These are phyloP conservation scores for Drosophila pegasa DNA, from an alignment of 2,888 invertebrate species.

Conservation along the genomic window DNA sequence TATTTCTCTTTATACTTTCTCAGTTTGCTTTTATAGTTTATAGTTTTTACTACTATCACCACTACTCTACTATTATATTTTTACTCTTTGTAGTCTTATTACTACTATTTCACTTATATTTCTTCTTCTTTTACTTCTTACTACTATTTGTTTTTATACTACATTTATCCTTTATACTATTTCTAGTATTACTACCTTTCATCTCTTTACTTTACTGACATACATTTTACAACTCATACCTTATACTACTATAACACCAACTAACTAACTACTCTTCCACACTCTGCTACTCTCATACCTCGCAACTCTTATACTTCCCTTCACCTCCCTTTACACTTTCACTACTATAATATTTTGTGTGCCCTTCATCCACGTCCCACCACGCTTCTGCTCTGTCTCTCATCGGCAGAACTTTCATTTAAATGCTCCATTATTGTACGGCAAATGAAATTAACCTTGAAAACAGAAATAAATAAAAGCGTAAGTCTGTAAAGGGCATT, in stretches of 20 bases:
- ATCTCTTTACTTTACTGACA: not conserved
- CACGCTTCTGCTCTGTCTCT: constrained; percentile 1
- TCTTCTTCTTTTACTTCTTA: too few species aligned
- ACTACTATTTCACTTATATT: too few species aligned
- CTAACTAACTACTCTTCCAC: not conserved
- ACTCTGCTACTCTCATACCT: not conserved
- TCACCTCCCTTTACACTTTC: not conserved
- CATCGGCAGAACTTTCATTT: not conserved
- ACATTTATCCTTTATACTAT: not conserved
- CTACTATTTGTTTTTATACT: not conserved
- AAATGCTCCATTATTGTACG: not conserved
- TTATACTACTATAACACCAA: not conserved
- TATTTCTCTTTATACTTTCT: too few species aligned
- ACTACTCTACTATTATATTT: too few species aligned
- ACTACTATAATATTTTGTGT: not conserved
- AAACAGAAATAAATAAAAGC: constrained; percentile 38
- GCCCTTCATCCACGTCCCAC: not conserved
- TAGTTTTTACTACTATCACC: too few species aligned
- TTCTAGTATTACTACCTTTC: too few species aligned
- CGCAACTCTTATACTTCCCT: not conserved
- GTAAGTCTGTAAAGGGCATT: constrained; percentile 9
- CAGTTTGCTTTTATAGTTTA: too few species aligned
- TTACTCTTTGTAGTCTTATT: too few species aligned
- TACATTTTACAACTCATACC: not conserved
- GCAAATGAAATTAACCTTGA: constrained; percentile 68